Evolutionary conservation across 1,140 invertebrate species (phyloP).

Genomic region (Mesaphorura yosii): DNA sequence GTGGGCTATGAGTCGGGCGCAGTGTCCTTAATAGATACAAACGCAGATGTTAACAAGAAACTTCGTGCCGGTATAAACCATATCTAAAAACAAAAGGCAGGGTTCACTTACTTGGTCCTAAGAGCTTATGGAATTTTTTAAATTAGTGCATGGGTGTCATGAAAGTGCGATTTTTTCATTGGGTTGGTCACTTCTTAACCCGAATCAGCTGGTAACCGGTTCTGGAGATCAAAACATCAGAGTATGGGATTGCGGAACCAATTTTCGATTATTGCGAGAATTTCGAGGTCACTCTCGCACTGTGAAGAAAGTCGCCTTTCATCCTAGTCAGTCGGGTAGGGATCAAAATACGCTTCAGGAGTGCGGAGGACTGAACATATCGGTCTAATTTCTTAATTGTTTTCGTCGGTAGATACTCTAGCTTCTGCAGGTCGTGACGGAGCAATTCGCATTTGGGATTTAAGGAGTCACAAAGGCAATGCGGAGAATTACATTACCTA

Average conservation of each 20-base stretch:
- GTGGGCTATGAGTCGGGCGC: not conserved
- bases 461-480: not conserved
- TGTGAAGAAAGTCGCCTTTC: slow-evolving; percentile 1
- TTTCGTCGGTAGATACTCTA: slow-evolving; percentile 1
- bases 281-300: not conserved
- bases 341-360: not conserved
- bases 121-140: not conserved
- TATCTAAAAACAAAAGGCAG: not conserved
- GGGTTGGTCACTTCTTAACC: not conserved
- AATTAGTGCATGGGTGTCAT: slow-evolving; percentile 2
- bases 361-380: not conserved
- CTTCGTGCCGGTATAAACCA: not conserved
- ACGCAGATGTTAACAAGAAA: not conserved
- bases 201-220: not conserved
- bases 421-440: not conserved
- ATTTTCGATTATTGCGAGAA: not conserved
- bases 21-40: not conserved
- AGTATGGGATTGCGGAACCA: slow-evolving; percentile 2
- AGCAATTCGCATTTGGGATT: slow-evolving; percentile 3
- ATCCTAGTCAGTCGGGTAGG: not conserved
- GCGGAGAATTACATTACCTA: not conserved
- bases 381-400: not conserved
- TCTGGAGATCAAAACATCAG: not conserved
- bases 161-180: not conserved
- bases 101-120: too few species aligned